These are phyloP conservation scores for Nymphicus hollandicus DNA, from an alignment of 2,113 vertebrate species.

Conservation along the genomic window DNA sequence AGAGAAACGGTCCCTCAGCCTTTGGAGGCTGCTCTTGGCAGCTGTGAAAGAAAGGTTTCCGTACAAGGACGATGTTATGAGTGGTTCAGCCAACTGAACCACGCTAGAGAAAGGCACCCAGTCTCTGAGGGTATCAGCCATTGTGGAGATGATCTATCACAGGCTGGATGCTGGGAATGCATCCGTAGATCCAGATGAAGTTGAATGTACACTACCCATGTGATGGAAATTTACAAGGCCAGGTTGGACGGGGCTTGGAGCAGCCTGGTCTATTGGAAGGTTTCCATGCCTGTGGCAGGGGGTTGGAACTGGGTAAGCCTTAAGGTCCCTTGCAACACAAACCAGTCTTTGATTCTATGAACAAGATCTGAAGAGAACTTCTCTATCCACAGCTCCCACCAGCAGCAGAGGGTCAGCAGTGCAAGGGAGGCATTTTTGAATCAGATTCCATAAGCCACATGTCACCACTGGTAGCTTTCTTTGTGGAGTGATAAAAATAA, in stretches of 20 bases:
- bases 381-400: background rate
- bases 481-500: background rate
- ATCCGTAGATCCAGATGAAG: too few species aligned
- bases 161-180: too few species aligned
- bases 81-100: too few species aligned
- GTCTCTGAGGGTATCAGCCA: too few species aligned
- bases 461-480: background rate
- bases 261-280: background rate
- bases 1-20: too few species aligned
- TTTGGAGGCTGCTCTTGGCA: too few species aligned
- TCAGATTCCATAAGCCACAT: background rate
- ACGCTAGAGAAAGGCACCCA: too few species aligned
- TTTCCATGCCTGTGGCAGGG: background rate
- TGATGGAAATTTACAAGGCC: background rate
- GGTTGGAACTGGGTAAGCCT: background rate
- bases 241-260: background rate
- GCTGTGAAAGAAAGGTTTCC: too few species aligned
- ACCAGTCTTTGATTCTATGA: background rate
- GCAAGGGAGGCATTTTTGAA: background rate
- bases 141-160: too few species aligned
- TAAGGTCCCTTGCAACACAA: background rate
- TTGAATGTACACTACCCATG: too few species aligned
- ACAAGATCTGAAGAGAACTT: background rate
- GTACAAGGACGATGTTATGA: too few species aligned
- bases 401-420: background rate